These are phyloP conservation scores for Anadara kagoshimensis DNA, from an alignment of 1,140 invertebrate species.

Conservation along the genomic window DNA sequence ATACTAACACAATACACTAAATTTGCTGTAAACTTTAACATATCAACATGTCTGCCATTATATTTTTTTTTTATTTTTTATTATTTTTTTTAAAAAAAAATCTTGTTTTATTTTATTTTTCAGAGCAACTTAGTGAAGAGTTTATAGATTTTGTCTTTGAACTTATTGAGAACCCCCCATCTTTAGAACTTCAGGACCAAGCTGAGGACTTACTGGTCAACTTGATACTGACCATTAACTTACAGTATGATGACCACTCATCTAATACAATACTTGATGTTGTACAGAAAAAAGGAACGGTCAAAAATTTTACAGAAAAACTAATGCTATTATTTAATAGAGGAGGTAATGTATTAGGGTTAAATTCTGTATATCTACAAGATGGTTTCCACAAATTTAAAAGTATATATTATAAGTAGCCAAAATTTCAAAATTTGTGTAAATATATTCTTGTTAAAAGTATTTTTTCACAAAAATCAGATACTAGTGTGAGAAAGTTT, in stretches of 20 bases:
- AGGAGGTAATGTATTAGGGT: conserved; percentile 81
- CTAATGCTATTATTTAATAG: conserved; percentile 89
- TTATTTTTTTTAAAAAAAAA: too few species aligned
- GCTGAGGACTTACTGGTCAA: conserved; percentile 89
- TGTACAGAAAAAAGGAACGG: conserved; percentile 81
- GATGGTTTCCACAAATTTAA: background rate
- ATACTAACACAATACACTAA: too few species aligned
- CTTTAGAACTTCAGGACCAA: conserved; percentile 82
- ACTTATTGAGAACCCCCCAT: conserved; percentile 85
- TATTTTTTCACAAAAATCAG: too few species aligned
- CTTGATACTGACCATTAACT: conserved; percentile 89
- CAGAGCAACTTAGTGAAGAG: conserved; percentile 85
- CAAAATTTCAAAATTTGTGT: too few species aligned
- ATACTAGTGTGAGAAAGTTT: too few species aligned
- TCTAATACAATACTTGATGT: conserved; percentile 87
- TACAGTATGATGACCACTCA: conserved; percentile 82
- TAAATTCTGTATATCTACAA: background rate
- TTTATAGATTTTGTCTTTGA: conserved; percentile 88
- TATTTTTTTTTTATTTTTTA: too few species aligned
- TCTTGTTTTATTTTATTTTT: conserved; percentile 68
- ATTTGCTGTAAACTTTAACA: too few species aligned
- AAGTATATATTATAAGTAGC: too few species aligned
- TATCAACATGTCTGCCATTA: too few species aligned
- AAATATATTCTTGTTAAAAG: too few species aligned
- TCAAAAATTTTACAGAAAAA: conserved; percentile 93